Evolutionary conservation across 2,888 invertebrate genomes (phyloP).

Genomic region (Nemotelus nigrinus): DNA sequence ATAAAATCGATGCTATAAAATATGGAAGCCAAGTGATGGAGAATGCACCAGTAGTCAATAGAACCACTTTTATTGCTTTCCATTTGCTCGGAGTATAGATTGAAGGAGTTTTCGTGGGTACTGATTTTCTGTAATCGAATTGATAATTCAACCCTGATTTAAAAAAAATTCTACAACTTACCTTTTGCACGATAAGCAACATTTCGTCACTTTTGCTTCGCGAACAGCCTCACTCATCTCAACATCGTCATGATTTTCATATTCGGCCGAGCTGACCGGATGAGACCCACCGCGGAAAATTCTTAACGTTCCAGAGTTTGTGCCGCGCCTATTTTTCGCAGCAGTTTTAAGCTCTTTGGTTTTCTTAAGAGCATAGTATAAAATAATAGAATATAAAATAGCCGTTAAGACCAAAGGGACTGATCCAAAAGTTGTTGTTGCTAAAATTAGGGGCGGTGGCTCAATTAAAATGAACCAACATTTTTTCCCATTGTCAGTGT

Average conservation of each 20-base stretch:
- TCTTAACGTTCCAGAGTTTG: slow-evolving; percentile 59
- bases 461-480: slow-evolving; percentile 71
- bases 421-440: slow-evolving; percentile 69
- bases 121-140: neutral
- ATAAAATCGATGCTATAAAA: slow-evolving; percentile 69
- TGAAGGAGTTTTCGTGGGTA: slow-evolving; percentile 46
- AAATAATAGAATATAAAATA: slow-evolving; percentile 69
- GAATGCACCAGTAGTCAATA: slow-evolving; percentile 71
- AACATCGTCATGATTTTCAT: slow-evolving; percentile 4
- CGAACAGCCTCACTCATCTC: slow-evolving; percentile 36
- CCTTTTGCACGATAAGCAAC: slow-evolving; percentile 4
- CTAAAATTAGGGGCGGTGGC: slow-evolving; percentile 68
- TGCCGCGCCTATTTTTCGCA: slow-evolving; percentile 60
- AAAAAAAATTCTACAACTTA: slow-evolving; percentile 3
- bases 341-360: slow-evolving; percentile 66
- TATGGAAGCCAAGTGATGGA: slow-evolving; percentile 72
- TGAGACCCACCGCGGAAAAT: slow-evolving; percentile 55
- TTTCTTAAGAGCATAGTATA: slow-evolving; percentile 69
- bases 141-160: slow-evolving; percentile 43
- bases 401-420: slow-evolving; percentile 66
- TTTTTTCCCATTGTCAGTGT: slow-evolving; percentile 66
- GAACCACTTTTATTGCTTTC: slow-evolving; percentile 72
- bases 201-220: neutral
- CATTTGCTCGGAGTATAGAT: slow-evolving; percentile 67
- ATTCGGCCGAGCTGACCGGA: neutral